phyloP scores from a whole-genome alignment of 2,797 vertebrate genomes.

The Macroramphosus scolopax region DNA sequence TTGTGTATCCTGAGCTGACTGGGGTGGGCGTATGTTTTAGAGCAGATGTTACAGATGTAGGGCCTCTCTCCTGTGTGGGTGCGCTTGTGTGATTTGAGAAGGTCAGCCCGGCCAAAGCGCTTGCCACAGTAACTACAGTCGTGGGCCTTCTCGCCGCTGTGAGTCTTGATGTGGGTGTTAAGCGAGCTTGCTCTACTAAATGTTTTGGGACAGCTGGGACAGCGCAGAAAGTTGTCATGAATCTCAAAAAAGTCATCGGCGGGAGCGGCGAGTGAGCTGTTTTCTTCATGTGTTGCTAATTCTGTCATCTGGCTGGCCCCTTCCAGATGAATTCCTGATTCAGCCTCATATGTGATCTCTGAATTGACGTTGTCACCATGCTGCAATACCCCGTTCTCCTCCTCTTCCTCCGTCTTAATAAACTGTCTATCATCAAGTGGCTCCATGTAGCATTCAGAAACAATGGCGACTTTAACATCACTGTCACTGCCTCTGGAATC shows the following conservation, averaged over 20 bases:
- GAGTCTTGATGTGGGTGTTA: slow-evolving; percentile 67
- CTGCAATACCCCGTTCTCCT: slow-evolving; percentile 22
- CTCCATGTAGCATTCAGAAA: slow-evolving; percentile 50
- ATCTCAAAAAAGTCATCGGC: slow-evolving; percentile 25
- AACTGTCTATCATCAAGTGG: slow-evolving; percentile 17
- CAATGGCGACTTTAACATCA: slow-evolving; percentile 53
- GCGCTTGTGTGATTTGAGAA: slow-evolving; percentile 79
- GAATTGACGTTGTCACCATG: slow-evolving; percentile 11
- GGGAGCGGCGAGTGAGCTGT: not conserved
- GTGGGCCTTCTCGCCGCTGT: slow-evolving; percentile 74
- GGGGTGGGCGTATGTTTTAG: slow-evolving; percentile 74
- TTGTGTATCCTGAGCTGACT: slow-evolving; percentile 80
- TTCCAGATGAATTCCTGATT: slow-evolving; percentile 7
- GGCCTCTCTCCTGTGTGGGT: slow-evolving; percentile 83
- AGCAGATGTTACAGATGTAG: slow-evolving; percentile 77
- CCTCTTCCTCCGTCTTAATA: slow-evolving; percentile 10
- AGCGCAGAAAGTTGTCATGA: slow-evolving; percentile 46
- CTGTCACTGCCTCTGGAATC: slow-evolving; percentile 25
- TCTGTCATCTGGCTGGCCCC: slow-evolving; percentile 10
- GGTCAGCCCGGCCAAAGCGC: slow-evolving; percentile 74
- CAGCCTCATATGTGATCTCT: slow-evolving; percentile 31
- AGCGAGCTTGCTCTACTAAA: slow-evolving; percentile 63
- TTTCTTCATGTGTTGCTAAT: slow-evolving; percentile 18
- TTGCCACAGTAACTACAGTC: slow-evolving; percentile 79
- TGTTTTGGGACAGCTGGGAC: slow-evolving; percentile 64